These are phyloP conservation scores for Manis pentadactyla DNA, from an alignment of 2,797 vertebrate genomes.

Conservation along the genomic window DNA sequence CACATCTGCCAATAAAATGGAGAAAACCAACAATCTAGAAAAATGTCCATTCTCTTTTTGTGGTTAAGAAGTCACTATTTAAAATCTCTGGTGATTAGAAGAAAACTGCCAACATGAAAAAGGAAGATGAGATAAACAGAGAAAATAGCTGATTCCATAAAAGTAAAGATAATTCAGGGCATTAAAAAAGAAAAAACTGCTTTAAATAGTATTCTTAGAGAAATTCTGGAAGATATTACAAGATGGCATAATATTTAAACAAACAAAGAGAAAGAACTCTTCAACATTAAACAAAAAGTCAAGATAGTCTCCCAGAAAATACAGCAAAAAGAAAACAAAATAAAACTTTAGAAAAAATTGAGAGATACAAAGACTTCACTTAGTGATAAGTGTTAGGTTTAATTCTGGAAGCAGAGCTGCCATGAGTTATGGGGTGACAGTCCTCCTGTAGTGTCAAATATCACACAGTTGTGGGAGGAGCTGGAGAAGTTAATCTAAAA, in stretches of 20 bases:
- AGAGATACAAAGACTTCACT: not conserved
- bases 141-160: not conserved
- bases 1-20: not conserved
- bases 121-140: not conserved
- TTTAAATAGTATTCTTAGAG: not conserved
- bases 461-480: not conserved
- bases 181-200: not conserved
- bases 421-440: not conserved
- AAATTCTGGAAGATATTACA: not conserved
- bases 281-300: not conserved
- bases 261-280: not conserved
- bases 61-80: not conserved
- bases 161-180: not conserved
- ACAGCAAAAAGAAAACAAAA: not conserved
- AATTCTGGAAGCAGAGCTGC: not conserved
- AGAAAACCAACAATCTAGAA: not conserved
- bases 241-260: not conserved
- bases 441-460: not conserved
- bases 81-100: not conserved
- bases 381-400: not conserved
- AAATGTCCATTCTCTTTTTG: not conserved
- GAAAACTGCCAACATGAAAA: not conserved
- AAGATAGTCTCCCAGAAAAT: not conserved
- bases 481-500: not conserved
- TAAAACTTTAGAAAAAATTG: not conserved